Percentiles rank a stretch among this genome's conserved stretches.
Evolutionary conservation across 1,140 invertebrate genomes (phyloP).

Genomic region (Saccostrea glomerata): DNA sequence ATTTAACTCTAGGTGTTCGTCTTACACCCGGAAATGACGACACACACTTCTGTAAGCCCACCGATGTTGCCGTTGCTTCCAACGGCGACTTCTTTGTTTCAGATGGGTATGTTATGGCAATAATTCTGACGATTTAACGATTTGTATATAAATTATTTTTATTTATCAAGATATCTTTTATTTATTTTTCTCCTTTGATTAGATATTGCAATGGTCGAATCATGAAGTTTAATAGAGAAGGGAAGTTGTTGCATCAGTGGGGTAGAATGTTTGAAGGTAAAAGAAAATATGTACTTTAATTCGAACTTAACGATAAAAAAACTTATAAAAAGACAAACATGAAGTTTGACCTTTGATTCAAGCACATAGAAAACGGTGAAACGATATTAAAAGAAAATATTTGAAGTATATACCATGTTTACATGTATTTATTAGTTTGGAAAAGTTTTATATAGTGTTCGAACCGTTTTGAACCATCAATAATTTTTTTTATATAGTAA

Average conservation of each 20-base stretch:
- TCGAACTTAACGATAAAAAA: neutral
- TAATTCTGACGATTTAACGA: neutral
- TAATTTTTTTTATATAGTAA: too few relatives aligned
- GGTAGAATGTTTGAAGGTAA: slow-evolving; percentile 79
- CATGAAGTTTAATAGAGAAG: slow-evolving; percentile 89
- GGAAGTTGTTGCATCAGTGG: slow-evolving; percentile 88
- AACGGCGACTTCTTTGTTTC: slow-evolving; percentile 95
- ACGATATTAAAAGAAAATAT: too few relatives aligned
- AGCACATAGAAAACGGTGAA: too few relatives aligned
- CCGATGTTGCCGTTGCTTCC: slow-evolving; percentile 90
- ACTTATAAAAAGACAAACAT: too few relatives aligned
- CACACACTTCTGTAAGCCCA: slow-evolving; percentile 94
- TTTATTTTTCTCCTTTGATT: slow-evolving; percentile 37
- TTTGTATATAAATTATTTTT: neutral
- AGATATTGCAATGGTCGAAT: slow-evolving; percentile 92
- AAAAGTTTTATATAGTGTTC: too few relatives aligned
- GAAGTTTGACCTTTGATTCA: too few relatives aligned
- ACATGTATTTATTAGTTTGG: too few relatives aligned
- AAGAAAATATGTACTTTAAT: neutral
- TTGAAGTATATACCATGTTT: too few relatives aligned
- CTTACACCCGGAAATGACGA: slow-evolving; percentile 90
- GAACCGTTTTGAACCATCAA: too few relatives aligned
- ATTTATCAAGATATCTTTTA: neutral
- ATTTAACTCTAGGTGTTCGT: slow-evolving; percentile 88
- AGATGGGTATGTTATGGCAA: slow-evolving; percentile 84